Conservation (phyloP, 2,113 vertebrate species). For the Psilopogon haemacephalus region DNA sequence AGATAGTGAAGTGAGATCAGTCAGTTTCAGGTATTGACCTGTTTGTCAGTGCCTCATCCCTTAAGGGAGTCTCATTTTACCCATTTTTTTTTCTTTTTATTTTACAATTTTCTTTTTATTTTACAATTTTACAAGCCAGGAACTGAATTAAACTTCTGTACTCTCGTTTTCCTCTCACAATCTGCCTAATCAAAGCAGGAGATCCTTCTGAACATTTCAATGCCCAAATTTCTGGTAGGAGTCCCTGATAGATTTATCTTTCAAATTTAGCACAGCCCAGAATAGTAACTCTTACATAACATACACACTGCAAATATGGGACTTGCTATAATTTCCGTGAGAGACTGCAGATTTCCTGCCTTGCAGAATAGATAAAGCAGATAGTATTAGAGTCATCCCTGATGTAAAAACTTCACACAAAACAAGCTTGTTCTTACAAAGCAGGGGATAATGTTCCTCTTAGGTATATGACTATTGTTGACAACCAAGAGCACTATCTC, state of each 20-base stretch:
- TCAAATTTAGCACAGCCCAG: conserved; percentile 37
- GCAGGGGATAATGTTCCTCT: background rate
- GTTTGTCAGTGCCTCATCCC: background rate
- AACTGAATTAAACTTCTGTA: conserved; percentile 30
- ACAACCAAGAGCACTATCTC: background rate
- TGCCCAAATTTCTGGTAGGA: conserved; percentile 29
- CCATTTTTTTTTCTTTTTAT: background rate
- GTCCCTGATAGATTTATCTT: conserved; percentile 46
- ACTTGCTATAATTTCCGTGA: conserved; percentile 33
- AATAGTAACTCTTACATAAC: conserved; percentile 64
- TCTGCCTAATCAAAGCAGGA: conserved; percentile 49
- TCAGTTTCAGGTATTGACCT: background rate
- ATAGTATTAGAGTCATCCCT: background rate
- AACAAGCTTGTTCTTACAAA: conserved; percentile 12
- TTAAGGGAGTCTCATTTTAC: background rate
- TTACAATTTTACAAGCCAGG: background rate
- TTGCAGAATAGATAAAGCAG: conserved; percentile 1
- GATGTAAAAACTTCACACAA: background rate
- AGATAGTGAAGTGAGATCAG: background rate
- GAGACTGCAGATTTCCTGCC: conserved; percentile 29
- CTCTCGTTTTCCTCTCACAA: conserved; percentile 24
- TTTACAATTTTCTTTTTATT: conserved; percentile 39
- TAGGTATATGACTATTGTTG: background rate
- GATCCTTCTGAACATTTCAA: conserved; percentile 30
- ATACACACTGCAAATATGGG: conserved; percentile 36